phyloP scores from a whole-genome alignment of 2,797 vertebrate species.

The Eidolon dupreanum region DNA sequence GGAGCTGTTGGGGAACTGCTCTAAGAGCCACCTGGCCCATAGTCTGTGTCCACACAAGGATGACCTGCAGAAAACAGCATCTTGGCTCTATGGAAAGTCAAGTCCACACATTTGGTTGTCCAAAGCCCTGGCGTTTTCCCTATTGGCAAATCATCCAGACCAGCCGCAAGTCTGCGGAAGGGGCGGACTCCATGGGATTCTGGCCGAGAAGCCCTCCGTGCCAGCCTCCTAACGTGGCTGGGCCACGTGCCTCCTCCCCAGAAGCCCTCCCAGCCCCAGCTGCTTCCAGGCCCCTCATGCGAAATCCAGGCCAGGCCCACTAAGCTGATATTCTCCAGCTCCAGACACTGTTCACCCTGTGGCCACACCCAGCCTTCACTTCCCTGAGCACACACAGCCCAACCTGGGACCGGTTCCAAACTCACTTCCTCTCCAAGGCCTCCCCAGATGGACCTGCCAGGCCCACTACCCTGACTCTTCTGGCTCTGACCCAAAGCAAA shows the following conservation, averaged over 20 bases:
- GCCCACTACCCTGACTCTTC: background rate
- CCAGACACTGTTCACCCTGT: background rate
- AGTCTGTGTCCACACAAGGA: background rate
- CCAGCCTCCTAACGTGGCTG: rapidly evolving
- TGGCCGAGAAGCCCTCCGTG: background rate
- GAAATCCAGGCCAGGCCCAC: rapidly evolving
- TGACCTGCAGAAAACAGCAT: background rate
- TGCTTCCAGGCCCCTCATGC: background rate
- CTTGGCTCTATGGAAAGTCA: background rate
- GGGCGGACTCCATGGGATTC: rapidly evolving
- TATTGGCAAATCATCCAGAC: background rate
- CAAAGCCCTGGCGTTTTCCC: background rate
- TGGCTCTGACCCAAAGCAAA: background rate
- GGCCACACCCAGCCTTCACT: background rate
- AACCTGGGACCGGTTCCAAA: background rate
- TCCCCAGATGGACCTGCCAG: background rate
- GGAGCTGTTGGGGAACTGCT: background rate
- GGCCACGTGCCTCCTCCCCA: background rate
- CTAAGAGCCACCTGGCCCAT: background rate
- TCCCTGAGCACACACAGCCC: background rate
- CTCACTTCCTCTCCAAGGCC: background rate
- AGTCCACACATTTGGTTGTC: background rate
- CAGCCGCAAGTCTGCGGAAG: background rate
- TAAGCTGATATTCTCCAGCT: background rate
- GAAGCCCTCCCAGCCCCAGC: background rate